phyloP scores from a whole-genome alignment of 2,888 invertebrate species.

The Sarcophaga subvicina region DNA sequence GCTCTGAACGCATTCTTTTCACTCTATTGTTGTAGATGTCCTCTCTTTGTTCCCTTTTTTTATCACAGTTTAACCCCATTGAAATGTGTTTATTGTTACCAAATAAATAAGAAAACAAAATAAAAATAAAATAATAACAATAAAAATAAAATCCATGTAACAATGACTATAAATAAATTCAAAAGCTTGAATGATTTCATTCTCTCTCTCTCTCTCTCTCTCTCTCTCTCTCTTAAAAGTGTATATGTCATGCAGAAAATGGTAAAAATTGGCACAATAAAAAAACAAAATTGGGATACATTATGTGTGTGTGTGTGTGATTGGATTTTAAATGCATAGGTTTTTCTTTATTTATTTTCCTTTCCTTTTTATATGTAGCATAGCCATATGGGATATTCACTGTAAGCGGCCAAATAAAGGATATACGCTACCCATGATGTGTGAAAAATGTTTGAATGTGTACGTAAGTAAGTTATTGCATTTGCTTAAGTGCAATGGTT shows the following conservation, averaged over 20 bases:
- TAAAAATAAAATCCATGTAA: background rate
- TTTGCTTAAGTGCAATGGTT: background rate
- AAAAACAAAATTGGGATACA: background rate
- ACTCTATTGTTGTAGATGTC: background rate
- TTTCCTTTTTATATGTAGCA: background rate
- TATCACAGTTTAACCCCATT: slow-evolving; percentile 39
- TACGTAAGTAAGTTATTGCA: too few species aligned
- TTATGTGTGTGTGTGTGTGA: background rate
- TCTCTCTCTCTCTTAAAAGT: slow-evolving; percentile 14
- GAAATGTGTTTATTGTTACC: slow-evolving; percentile 37
- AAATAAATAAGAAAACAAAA: slow-evolving; percentile 25
- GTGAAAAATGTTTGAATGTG: too few species aligned
- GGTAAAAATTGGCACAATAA: slow-evolving; percentile 44
- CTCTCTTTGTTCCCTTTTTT: background rate
- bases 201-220: slow-evolving; percentile 12
- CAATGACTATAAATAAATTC: slow-evolving; percentile 49
- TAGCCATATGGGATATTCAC: too few species aligned
- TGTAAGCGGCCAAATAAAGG: background rate
- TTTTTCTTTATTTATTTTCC: background rate
- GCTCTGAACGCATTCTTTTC: background rate
- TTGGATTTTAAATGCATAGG: slow-evolving; percentile 21
- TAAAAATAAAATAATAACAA: background rate
- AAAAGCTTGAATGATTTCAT: slow-evolving; percentile 55
- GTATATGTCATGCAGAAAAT: slow-evolving; percentile 52
- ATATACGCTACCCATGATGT: background rate